phyloP scores from a whole-genome alignment of 2,113 vertebrate species.

The Mobula birostris region DNA sequence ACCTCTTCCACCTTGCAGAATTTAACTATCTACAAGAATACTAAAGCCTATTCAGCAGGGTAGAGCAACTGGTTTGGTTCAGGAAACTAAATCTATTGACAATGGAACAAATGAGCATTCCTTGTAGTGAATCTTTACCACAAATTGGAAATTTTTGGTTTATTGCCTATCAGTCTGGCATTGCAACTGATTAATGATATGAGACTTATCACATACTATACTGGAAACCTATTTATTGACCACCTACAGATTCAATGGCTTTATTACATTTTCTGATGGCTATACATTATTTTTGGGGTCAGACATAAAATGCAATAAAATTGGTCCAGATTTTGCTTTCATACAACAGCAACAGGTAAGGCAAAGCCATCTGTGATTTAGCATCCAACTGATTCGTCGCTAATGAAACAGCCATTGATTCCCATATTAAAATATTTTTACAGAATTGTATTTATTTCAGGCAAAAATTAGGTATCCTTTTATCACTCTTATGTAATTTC shows the following conservation, averaged over 20 bases:
- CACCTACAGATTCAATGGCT: neutral
- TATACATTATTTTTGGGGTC: neutral
- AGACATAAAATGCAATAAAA: neutral
- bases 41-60: neutral
- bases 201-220: neutral
- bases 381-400: neutral
- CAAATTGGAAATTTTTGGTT: neutral
- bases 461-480: neutral
- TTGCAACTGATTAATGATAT: neutral
- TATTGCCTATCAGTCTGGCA: neutral
- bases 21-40: neutral
- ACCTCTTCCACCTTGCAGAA: neutral
- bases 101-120: neutral
- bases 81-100: neutral
- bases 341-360: neutral
- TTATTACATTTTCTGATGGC: neutral
- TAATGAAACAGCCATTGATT: neutral
- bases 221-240: neutral
- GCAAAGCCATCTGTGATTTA: neutral
- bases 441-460: neutral
- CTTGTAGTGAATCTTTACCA: neutral
- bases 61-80: too few relatives aligned
- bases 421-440: neutral
- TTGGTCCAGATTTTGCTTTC: neutral
- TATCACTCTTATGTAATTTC: neutral